Conservation (phyloP, 2,113 vertebrate species). For the Buteo buteo region DNA sequence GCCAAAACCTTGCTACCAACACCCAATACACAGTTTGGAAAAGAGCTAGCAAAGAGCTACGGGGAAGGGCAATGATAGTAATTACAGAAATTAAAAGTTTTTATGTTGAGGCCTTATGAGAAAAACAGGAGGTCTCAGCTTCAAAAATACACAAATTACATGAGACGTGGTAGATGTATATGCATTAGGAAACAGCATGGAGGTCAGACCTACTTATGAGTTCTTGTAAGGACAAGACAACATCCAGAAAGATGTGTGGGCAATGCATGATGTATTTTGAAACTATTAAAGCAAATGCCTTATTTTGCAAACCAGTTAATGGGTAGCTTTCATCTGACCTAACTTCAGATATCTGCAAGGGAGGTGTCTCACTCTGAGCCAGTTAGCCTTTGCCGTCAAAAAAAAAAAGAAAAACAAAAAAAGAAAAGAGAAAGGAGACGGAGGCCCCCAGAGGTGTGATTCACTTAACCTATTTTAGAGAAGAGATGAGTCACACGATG, state of each 20-base stretch:
- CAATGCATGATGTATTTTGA: not conserved
- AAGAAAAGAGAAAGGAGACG: not conserved
- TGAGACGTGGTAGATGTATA: not conserved
- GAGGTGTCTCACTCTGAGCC: not conserved
- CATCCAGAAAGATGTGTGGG: not conserved
- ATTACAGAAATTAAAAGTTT: not conserved
- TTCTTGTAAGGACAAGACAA: not conserved
- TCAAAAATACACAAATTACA: not conserved
- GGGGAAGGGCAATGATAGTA: not conserved
- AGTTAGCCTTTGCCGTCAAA: not conserved
- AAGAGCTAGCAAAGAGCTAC: not conserved
- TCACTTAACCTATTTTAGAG: conserved; percentile 6
- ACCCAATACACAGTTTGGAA: not conserved
- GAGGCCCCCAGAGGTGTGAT: conserved; percentile 1
- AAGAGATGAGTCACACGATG: not conserved
- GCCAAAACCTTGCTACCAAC: not conserved
- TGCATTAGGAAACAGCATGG: not conserved
- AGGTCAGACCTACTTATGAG: not conserved
- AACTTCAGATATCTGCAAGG: not conserved
- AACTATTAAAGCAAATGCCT: not conserved
- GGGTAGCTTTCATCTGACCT: not conserved
- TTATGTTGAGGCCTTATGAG: not conserved
- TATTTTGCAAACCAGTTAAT: not conserved
- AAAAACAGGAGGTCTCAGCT: not conserved
- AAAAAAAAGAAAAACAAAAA: not conserved